Percentiles rank a stretch among this genome's conserved stretches.
Conservation (phyloP, 2,888 invertebrate genomes). For the Epirrita christyi region DNA sequence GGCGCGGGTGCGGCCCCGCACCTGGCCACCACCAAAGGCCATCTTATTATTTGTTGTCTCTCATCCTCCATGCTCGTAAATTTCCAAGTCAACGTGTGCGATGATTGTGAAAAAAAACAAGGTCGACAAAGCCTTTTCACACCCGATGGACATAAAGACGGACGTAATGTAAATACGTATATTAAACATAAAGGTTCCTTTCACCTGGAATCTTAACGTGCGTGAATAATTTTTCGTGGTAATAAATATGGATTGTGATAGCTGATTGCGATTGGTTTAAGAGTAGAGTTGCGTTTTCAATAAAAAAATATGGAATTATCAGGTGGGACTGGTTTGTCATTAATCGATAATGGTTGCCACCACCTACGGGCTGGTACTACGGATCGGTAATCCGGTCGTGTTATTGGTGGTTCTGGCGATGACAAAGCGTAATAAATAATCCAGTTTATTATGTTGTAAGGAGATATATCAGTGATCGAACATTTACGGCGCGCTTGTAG, state of each 20-base stretch:
- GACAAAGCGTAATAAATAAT: conserved; percentile 61
- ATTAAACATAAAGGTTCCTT: conserved; percentile 60
- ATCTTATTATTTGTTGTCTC: conserved; percentile 83
- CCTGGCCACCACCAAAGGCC: conserved; percentile 68
- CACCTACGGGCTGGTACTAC: conserved; percentile 56
- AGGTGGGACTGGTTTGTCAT: conserved; percentile 63
- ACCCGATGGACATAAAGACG: conserved; percentile 72
- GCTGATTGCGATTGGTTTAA: conserved; percentile 75
- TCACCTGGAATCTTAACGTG: conserved; percentile 66
- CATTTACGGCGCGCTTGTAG: conserved; percentile 5
- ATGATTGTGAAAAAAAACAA: conserved; percentile 79
- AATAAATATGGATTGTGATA: conserved; percentile 82
- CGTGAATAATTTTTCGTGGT: conserved; percentile 82
- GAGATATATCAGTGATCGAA: conserved; percentile 44
- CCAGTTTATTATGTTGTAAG: conserved; percentile 56
- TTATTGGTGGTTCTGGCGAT: conserved; percentile 60
- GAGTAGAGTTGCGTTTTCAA: conserved; percentile 70
- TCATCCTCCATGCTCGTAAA: conserved; percentile 83
- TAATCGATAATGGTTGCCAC: conserved; percentile 60
- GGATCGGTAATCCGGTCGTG: conserved; percentile 47
- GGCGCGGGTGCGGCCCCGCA: conserved; percentile 72
- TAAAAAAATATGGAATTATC: conserved; percentile 53
- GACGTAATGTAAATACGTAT: conserved; percentile 61
- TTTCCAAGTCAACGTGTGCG: conserved; percentile 83
- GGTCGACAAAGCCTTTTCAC: conserved; percentile 79